Percentiles rank a stretch among this genome's conserved stretches.
Evolutionary conservation across 2,888 invertebrate genomes (phyloP).

Genomic region (Apamea anceps): DNA sequence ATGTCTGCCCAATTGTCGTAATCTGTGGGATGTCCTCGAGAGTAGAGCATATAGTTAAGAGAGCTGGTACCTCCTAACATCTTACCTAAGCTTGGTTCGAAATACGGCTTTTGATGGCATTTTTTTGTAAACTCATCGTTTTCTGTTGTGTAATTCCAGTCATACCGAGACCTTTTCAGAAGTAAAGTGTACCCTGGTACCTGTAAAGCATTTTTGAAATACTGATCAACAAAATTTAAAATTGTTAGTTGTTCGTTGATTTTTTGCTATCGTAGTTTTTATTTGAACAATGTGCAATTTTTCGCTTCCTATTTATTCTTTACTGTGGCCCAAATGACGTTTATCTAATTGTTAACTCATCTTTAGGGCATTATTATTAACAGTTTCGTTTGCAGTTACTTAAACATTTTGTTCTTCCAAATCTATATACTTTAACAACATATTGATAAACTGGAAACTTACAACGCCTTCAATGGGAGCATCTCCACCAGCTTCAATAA

Average conservation of each 20-base stretch:
- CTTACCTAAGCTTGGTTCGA: slow-evolving; percentile 47
- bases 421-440: not conserved
- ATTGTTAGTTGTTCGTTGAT: not conserved
- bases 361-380: not conserved
- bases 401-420: not conserved
- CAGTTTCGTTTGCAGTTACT: not conserved
- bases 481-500: slow-evolving; percentile 90
- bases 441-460: slow-evolving; percentile 18
- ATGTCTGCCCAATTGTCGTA: slow-evolving; percentile 92
- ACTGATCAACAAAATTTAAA: not conserved
- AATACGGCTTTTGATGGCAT: slow-evolving; percentile 45
- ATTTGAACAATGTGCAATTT: no score
- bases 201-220: slow-evolving; percentile 19
- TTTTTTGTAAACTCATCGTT: slow-evolving; percentile 26
- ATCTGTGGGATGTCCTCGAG: slow-evolving; percentile 90
- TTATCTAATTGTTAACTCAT: not conserved
- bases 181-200: slow-evolving; percentile 46
- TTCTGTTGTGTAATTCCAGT: slow-evolving; percentile 57
- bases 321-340: not conserved
- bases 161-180: slow-evolving; percentile 39
- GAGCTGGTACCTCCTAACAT: slow-evolving; percentile 91
- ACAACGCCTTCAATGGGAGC: slow-evolving; percentile 55
- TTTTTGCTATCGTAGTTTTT: no score
- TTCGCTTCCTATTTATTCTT: not conserved
- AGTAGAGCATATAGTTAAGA: slow-evolving; percentile 91